Evolutionary conservation across 1,140 invertebrate species (phyloP).

Genomic region (Drosophila mauritiana): DNA sequence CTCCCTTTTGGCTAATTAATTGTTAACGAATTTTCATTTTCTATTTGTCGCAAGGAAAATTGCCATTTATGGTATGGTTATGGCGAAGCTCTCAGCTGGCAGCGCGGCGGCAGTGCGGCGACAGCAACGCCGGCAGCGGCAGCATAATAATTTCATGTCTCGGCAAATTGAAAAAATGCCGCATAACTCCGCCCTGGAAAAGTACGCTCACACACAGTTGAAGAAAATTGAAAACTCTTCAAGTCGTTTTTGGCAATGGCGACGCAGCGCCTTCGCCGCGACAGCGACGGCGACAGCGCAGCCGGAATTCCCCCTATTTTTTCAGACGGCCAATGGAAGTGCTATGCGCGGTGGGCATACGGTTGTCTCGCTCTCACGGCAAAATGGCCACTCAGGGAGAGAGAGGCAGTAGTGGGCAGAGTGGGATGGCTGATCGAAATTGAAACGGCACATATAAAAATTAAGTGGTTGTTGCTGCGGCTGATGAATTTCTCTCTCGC

Average conservation of each 20-base stretch:
- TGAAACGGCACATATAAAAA: constrained; percentile 83
- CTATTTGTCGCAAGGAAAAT: constrained; percentile 69
- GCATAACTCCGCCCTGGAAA: constrained; percentile 84
- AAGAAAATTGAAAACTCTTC: constrained; percentile 82
- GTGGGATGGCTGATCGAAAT: constrained; percentile 73
- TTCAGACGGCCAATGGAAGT: constrained; percentile 62
- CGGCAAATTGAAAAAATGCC: constrained; percentile 81
- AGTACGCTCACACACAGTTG: constrained; percentile 28
- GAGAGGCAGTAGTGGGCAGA: constrained; percentile 3
- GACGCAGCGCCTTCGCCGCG: constrained; percentile 28
- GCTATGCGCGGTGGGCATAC: background rate
- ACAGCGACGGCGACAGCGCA: background rate
- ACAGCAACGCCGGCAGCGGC: background rate
- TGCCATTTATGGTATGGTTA: constrained; percentile 77
- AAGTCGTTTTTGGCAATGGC: constrained; percentile 76
- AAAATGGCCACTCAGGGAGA: constrained; percentile 59
- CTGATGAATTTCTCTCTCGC: constrained; percentile 84
- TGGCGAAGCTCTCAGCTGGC: constrained; percentile 20
- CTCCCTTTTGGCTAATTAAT: constrained; percentile 62
- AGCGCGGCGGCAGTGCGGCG: constrained; percentile 23
- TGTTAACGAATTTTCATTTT: constrained; percentile 80
- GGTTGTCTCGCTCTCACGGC: constrained; percentile 62
- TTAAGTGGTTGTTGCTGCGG: constrained; percentile 82
- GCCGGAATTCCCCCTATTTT: constrained; percentile 70
- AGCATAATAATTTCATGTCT: constrained; percentile 83